A percentile compares a stretch with the other conserved stretches of the same genome.
phyloP scores from a whole-genome alignment of 2,113 vertebrate species.

The Trochalopteron elliotii region DNA sequence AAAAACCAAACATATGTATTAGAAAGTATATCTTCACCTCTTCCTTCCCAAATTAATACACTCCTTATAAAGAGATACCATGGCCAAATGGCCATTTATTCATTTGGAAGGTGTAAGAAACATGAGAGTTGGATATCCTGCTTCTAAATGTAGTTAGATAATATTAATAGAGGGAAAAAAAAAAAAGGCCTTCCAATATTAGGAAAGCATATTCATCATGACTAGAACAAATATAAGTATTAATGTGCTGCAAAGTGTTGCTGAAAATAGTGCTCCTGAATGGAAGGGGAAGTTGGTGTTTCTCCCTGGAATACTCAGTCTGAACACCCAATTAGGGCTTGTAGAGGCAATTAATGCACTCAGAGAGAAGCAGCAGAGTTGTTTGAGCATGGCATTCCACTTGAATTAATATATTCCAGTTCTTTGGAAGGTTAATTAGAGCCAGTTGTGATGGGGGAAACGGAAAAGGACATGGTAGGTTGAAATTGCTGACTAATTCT shows the following conservation, averaged over 20 bases:
- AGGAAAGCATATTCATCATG: neutral
- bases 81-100: neutral
- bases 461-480: neutral
- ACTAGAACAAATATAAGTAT: neutral
- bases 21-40: neutral
- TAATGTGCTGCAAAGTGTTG: neutral
- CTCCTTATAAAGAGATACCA: neutral
- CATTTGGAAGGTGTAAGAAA: neutral
- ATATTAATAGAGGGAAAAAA: neutral
- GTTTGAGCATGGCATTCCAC: neutral
- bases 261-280: neutral
- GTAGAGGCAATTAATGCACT: neutral
- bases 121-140: neutral
- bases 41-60: neutral
- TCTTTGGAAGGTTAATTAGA: slow-evolving; percentile 13
- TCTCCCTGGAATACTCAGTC: neutral
- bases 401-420: neutral
- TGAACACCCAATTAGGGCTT: neutral
- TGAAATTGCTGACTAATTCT: neutral
- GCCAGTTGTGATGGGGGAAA: neutral
- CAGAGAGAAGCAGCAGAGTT: neutral
- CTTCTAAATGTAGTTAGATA: neutral
- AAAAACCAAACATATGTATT: neutral
- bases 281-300: neutral
- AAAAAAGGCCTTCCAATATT: neutral